A percentile compares a stretch with the other conserved stretches of the same genome.
phyloP scores from a whole-genome alignment of 1,140 invertebrate species.

The Hyles vespertilio region DNA sequence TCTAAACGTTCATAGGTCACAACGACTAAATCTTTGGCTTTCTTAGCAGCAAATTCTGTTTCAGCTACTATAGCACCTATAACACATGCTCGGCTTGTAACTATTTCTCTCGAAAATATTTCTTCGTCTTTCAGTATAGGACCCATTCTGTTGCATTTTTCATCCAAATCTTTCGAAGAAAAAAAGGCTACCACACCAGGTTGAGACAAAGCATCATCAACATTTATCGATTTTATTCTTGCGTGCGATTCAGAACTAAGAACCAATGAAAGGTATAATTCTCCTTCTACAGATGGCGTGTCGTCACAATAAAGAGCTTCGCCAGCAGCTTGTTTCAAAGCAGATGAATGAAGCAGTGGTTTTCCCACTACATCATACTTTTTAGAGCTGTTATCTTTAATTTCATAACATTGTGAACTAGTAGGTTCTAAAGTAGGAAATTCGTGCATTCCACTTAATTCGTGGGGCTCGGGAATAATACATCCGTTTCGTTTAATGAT shows the following conservation, averaged over 20 bases:
- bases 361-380: constrained; percentile 86
- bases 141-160: constrained; percentile 80
- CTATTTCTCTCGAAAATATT: constrained; percentile 82
- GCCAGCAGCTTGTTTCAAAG: constrained; percentile 92
- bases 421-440: constrained; percentile 70
- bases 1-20: constrained; percentile 85
- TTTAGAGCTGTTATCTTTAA: constrained; percentile 78
- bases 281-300: constrained; percentile 83
- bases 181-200: constrained; percentile 87
- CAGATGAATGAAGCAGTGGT: constrained; percentile 88
- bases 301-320: constrained; percentile 96
- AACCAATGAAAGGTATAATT: constrained; percentile 87
- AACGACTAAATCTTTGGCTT: constrained; percentile 84
- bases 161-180: constrained; percentile 82
- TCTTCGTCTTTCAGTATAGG: constrained; percentile 86
- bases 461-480: constrained; percentile 52
- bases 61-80: constrained; percentile 87
- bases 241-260: constrained; percentile 88
- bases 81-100: constrained; percentile 86
- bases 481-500: constrained; percentile 37
- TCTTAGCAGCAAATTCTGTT: constrained; percentile 83
- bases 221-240: constrained; percentile 85
- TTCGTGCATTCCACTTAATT: constrained; percentile 67
- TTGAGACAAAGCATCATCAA: constrained; percentile 81
- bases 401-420: constrained; percentile 89